Evolutionary conservation across 2,797 vertebrate genomes (phyloP).

Genomic region (Nyctalus aviator): DNA sequence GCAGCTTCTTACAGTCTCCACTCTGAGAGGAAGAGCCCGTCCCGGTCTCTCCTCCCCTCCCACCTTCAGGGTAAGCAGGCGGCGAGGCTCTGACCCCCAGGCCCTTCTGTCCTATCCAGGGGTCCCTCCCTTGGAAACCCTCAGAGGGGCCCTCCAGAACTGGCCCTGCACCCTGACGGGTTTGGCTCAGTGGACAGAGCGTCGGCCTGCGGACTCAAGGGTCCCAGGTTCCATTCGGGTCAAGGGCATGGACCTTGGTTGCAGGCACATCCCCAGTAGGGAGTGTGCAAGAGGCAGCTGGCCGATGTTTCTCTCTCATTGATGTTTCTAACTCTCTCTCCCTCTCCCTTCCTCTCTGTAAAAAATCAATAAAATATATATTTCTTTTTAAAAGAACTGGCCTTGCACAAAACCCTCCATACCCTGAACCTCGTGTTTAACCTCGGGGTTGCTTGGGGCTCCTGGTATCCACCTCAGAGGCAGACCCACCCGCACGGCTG

Average conservation of each 20-base stretch:
- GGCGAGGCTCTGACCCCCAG: background rate
- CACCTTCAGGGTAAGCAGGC: background rate
- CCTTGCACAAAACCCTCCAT: accelerated
- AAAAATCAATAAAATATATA: too few relatives aligned
- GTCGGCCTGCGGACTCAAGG: too few relatives aligned
- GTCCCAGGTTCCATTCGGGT: too few relatives aligned
- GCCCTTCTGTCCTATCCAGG: background rate
- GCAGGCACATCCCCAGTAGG: too few relatives aligned
- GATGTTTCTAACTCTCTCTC: too few relatives aligned
- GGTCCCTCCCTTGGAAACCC: background rate
- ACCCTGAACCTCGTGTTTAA: background rate
- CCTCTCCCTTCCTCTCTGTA: too few relatives aligned
- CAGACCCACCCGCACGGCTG: accelerated
- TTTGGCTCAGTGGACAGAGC: too few relatives aligned
- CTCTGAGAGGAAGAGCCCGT: background rate
- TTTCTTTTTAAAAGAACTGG: background rate
- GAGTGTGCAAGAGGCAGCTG: too few relatives aligned
- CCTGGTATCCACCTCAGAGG: background rate
- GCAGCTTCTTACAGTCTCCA: background rate
- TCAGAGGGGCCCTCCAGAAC: background rate
- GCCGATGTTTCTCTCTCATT: too few relatives aligned
- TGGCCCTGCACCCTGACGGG: too few relatives aligned
- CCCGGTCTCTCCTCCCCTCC: accelerated
- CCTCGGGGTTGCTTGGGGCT: background rate
- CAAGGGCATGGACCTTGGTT: too few relatives aligned